phyloP scores from a whole-genome alignment of 2,888 invertebrate species.

The Formica aserva region DNA sequence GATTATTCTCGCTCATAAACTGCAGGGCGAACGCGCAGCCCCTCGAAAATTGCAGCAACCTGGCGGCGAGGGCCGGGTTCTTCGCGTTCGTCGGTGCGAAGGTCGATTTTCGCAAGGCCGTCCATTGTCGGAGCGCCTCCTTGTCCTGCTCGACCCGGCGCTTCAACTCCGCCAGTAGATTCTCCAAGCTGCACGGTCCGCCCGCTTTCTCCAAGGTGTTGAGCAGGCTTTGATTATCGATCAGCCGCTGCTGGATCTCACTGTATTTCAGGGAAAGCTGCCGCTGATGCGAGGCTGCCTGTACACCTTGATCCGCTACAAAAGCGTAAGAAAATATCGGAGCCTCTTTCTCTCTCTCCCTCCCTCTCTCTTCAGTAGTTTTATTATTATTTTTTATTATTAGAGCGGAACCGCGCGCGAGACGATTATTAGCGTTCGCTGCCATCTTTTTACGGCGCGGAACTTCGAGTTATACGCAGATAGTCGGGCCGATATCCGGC shows the following conservation, averaged over 20 bases:
- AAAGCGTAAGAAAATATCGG: conserved; percentile 45
- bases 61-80: conserved; percentile 87
- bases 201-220: conserved; percentile 92
- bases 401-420: conserved; percentile 49
- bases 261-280: conserved; percentile 93
- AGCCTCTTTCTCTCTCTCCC: conserved; percentile 36
- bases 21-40: conserved; percentile 92
- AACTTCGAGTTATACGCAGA: conserved; percentile 23
- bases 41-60: conserved; percentile 91
- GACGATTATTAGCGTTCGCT: conserved; percentile 42
- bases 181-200: conserved; percentile 89
- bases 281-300: conserved; percentile 93
- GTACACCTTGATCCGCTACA: conserved; percentile 81
- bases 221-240: conserved; percentile 95
- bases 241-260: conserved; percentile 95
- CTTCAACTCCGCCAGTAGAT: conserved; percentile 91
- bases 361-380: conserved; percentile 2
- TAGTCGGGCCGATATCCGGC: conserved; percentile 34
- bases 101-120: conserved; percentile 86
- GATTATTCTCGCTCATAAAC: conserved; percentile 88
- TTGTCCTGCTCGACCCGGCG: conserved; percentile 96
- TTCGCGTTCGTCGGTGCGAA: conserved; percentile 72
- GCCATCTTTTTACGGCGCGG: conserved; percentile 28
- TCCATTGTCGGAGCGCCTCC: conserved; percentile 91
- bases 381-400: conserved; percentile 55